These are phyloP conservation scores for Keiferia lycopersicella DNA, from an alignment of 2,888 invertebrate species.

Conservation along the genomic window DNA sequence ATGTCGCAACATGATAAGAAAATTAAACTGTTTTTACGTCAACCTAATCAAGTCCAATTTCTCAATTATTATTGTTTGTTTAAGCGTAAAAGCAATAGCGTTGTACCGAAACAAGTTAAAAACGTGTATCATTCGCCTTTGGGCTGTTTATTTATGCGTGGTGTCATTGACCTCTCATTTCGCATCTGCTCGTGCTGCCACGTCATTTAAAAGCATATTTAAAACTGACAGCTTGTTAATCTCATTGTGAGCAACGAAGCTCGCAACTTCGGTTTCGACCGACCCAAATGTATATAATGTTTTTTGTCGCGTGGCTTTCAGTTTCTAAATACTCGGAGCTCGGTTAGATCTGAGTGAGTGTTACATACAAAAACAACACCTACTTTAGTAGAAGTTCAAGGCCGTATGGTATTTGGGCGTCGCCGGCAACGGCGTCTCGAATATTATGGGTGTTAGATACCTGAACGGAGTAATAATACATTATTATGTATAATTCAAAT, in stretches of 20 bases:
- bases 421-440: not conserved
- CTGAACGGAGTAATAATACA: not conserved
- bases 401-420: not conserved
- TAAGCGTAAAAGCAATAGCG: not conserved
- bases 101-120: constrained; percentile 6
- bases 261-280: not conserved
- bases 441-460: not conserved
- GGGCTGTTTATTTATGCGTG: constrained; percentile 16
- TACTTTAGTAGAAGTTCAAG: not conserved
- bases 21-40: too few relatives aligned
- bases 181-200: constrained; percentile 11
- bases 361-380: not conserved
- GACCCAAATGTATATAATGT: not conserved
- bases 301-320: not conserved
- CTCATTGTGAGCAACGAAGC: not conserved
- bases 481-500: too few relatives aligned
- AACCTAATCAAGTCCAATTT: not conserved
- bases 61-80: constrained; percentile 2
- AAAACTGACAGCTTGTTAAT: constrained; percentile 15
- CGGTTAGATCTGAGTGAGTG: not conserved
- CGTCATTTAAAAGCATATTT: constrained; percentile 14
- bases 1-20: too few relatives aligned
- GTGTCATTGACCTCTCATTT: constrained; percentile 16
- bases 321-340: too few relatives aligned
- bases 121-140: constrained; percentile 3